Conservation (phyloP, 2,888 invertebrate genomes). For the Xestoiulus laeticollis region DNA sequence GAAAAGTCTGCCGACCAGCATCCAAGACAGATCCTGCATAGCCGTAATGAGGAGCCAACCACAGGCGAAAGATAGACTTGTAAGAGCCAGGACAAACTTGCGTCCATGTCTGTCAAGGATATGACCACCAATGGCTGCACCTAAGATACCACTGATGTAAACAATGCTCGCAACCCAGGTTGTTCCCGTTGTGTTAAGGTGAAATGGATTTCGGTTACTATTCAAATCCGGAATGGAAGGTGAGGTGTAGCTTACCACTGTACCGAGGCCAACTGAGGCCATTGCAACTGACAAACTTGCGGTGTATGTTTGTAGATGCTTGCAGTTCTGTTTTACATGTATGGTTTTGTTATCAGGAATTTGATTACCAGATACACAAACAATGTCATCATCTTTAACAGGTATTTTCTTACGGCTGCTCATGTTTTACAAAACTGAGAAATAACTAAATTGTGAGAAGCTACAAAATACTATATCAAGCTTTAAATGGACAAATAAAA, state of each 20-base stretch:
- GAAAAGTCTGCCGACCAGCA: constrained; percentile 56
- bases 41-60: constrained; percentile 45
- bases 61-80: not conserved
- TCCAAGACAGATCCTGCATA: not conserved
- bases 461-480: no score
- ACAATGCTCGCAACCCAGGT: constrained; percentile 39
- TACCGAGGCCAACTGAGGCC: constrained; percentile 43
- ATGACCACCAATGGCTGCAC: constrained; percentile 25
- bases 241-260: constrained; percentile 42
- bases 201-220: not conserved
- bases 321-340: not conserved
- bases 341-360: no score
- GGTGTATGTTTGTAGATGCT: not conserved
- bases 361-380: not conserved
- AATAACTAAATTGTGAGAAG: no score
- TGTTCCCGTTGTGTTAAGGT: not conserved
- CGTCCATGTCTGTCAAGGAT: constrained; percentile 43
- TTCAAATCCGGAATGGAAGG: constrained; percentile 48
- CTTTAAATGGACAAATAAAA: no score
- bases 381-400: no score
- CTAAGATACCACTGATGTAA: constrained; percentile 19
- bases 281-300: not conserved
- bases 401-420: no score
- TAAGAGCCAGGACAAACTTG: not conserved
- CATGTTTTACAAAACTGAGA: no score